Percentiles rank a stretch among this genome's conserved stretches.
These are phyloP conservation scores for Phalera bucephala DNA, from an alignment of 2,888 invertebrate species.

Conservation along the genomic window DNA sequence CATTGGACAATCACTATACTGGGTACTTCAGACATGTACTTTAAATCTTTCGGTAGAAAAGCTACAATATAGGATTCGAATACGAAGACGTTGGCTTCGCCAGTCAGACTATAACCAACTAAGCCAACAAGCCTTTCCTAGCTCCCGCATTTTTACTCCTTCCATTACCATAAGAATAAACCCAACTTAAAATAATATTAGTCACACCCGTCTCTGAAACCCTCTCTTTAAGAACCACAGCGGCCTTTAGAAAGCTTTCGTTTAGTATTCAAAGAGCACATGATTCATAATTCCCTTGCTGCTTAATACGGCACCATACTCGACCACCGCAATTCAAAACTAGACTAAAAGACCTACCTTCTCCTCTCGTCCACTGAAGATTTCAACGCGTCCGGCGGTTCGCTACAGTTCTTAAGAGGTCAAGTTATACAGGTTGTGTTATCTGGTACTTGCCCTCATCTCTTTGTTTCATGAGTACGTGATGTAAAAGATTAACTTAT, in stretches of 20 bases:
- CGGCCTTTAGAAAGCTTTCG: constrained; percentile 54
- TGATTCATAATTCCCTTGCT: constrained; percentile 77
- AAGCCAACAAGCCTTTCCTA: too few relatives aligned
- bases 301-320: constrained; percentile 73
- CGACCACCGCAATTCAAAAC: constrained; percentile 62
- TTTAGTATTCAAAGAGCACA: constrained; percentile 77
- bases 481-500: constrained; percentile 82
- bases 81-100: too few relatives aligned
- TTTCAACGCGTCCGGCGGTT: constrained; percentile 15
- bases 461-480: constrained; percentile 79
- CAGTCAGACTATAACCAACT: too few relatives aligned
- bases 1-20: too few relatives aligned
- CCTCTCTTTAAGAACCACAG: constrained; percentile 48
- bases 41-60: too few relatives aligned
- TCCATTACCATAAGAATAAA: too few relatives aligned
- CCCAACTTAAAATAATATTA: too few relatives aligned
- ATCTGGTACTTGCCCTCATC: constrained; percentile 71
- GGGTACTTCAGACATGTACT: too few relatives aligned
- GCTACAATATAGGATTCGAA: too few relatives aligned
- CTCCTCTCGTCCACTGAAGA: constrained; percentile 25
- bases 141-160: constrained; percentile 25
- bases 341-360: constrained; percentile 43
- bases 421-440: constrained; percentile 52
- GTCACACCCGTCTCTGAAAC: constrained; percentile 47
- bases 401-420: constrained; percentile 37